Percentiles rank a stretch among this genome's conserved stretches.
Conservation (phyloP, 2,888 invertebrate genomes). For the Masnerella sp. region DNA sequence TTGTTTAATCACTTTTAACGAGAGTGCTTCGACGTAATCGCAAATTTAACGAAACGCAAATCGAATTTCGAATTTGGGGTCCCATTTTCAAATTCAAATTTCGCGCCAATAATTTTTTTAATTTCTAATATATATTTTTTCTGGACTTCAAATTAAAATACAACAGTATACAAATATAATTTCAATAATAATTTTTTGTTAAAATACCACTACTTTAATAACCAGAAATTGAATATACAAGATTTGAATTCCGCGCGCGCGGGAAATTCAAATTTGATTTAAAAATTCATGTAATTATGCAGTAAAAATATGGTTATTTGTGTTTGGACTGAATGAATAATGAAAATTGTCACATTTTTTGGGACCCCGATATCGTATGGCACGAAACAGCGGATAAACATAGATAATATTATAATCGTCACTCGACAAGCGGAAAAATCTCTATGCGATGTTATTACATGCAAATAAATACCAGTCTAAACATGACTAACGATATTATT, state of each 20-base stretch:
- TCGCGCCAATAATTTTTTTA: no score
- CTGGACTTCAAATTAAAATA: no score
- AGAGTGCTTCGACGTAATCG: constrained; percentile 41
- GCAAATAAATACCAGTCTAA: constrained; percentile 57
- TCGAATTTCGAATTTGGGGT: constrained; percentile 7
- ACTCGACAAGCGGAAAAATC: constrained; percentile 37
- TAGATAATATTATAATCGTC: constrained; percentile 16
- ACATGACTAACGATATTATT: constrained; percentile 49
- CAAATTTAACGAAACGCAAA: constrained; percentile 22
- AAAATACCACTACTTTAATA: no score
- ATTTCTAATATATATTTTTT: no score
- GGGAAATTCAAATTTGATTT: constrained; percentile 22
- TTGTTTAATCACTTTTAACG: constrained; percentile 25
- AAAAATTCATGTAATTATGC: neutral
- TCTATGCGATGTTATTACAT: constrained; percentile 55
- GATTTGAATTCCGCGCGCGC: constrained; percentile 30
- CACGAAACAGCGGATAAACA: constrained; percentile 31
- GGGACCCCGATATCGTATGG: constrained; percentile 21
- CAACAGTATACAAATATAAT: no score
- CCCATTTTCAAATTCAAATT: constrained; percentile 22
- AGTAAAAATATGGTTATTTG: no score
- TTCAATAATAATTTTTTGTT: no score
- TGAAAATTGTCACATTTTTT: no score
- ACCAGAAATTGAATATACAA: neutral
- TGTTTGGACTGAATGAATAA: no score